A percentile compares a stretch with the other conserved stretches of the same genome.
These are phyloP conservation scores for Thunnus albacares DNA, from an alignment of 2,797 vertebrate species.

Conservation along the genomic window DNA sequence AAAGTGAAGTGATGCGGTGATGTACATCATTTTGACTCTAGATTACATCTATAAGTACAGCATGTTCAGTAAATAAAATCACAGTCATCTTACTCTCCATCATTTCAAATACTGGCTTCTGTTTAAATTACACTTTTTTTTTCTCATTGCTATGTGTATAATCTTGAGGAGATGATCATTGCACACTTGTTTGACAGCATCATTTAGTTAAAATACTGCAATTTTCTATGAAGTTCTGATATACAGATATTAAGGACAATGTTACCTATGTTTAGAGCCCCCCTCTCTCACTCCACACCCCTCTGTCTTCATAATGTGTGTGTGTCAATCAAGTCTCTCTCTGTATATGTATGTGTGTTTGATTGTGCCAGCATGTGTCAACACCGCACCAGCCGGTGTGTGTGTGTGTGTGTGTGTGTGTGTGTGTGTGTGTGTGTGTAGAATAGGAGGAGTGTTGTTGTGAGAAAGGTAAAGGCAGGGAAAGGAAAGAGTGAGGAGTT, in stretches of 20 bases:
- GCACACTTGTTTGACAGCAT: too few relatives aligned
- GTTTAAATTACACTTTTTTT: neutral
- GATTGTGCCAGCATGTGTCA: slow-evolving; percentile 71
- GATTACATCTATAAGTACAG: neutral
- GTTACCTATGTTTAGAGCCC: slow-evolving; percentile 18
- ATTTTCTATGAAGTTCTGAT: neutral
- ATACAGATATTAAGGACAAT: slow-evolving; percentile 26
- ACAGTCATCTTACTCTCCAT: neutral
- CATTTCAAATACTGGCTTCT: neutral
- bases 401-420: slow-evolving; percentile 23
- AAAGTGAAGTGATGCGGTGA: neutral
- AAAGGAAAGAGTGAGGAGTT: slow-evolving; percentile 65
- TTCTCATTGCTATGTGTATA: neutral
- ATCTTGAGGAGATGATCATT: neutral
- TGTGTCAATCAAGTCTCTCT: slow-evolving; percentile 45
- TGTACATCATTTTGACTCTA: neutral
- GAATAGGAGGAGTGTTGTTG: slow-evolving; percentile 59
- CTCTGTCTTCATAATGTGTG: slow-evolving; percentile 29
- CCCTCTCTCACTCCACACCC: neutral
- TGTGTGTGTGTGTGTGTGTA: slow-evolving; percentile 20
- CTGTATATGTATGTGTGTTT: slow-evolving; percentile 43
- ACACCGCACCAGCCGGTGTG: slow-evolving; percentile 45
- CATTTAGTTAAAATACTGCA: neutral
- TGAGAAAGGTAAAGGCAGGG: slow-evolving; percentile 72
- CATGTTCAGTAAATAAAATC: slow-evolving; percentile 3